Evolutionary conservation across 2,113 vertebrate species (phyloP).

Genomic region (Verasper variegatus): DNA sequence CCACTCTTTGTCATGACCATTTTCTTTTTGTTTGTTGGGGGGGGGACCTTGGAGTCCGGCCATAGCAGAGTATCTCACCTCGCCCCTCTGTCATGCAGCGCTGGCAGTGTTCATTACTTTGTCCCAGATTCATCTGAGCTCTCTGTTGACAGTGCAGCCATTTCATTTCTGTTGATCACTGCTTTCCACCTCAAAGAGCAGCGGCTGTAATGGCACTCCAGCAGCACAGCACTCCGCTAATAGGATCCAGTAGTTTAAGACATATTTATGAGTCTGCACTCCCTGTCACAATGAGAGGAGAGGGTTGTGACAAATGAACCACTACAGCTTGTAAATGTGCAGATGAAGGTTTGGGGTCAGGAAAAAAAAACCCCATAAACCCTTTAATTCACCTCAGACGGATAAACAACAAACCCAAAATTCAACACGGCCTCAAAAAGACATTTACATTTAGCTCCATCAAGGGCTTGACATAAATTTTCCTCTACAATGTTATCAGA

Average conservation of each 20-base stretch:
- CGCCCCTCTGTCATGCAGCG: conserved; percentile 27
- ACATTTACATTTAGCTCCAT: not conserved
- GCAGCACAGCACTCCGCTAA: conserved; percentile 32
- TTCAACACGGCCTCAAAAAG: not conserved
- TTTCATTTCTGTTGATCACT: conserved; percentile 71
- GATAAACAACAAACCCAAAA: not conserved
- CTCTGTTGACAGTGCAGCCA: conserved; percentile 40
- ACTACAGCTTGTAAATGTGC: not conserved
- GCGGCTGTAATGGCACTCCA: conserved; percentile 43
- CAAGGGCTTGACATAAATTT: conserved; percentile 2
- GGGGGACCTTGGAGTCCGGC: conserved; percentile 27
- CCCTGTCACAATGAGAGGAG: conserved; percentile 4
- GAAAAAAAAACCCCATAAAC: too few relatives aligned
- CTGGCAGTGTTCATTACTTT: conserved; percentile 54
- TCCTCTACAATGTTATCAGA: conserved; percentile 31
- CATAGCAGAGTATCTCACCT: conserved; percentile 34
- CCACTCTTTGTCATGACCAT: conserved; percentile 25
- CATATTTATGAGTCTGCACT: conserved; percentile 3
- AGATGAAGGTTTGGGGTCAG: not conserved
- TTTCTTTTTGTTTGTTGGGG: conserved; percentile 36
- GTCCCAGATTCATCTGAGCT: conserved; percentile 49
- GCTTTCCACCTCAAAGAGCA: conserved; percentile 54
- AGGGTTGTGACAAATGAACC: conserved; percentile 11
- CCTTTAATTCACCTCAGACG: not conserved
- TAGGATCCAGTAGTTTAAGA: conserved; percentile 36